Evolutionary conservation across 1,140 invertebrate species (phyloP), one percentile per base, ranked within the genome.

Genomic region (Cyphomyrmex costatus): DNA sequence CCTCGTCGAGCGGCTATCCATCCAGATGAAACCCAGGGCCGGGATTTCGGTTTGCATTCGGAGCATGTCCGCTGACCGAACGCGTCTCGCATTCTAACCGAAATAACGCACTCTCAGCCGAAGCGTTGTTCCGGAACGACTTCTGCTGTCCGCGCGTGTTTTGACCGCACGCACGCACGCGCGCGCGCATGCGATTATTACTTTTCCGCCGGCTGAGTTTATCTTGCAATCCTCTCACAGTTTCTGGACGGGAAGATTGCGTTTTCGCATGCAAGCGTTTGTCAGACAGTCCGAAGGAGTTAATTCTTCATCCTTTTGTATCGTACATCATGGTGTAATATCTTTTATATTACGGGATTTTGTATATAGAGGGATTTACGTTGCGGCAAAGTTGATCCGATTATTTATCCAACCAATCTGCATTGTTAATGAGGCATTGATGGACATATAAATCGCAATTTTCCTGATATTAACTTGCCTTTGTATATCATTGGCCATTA

Each of bases 31-130:
- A 78, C 24, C 60, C 53, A 2, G 33, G 21, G 76, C 27, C 78
- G 78, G 61, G 74, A 61, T 79, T 84, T 89, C 60, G 88, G 88
- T 89, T 89, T 88, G 88, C 77, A 90, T 90, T 90, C 89, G 82
- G 33, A 78, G 65, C 89, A 87, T 86, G 89, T 90, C 71, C 89
- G 21, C 65, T 78, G 70, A 73, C 24, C 88, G 76, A 71, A 90
- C 89, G 89, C 88, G 88, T 88, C 88, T 82, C 77, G 89, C 89
- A 90, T 90, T 86, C 71, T 66, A 79, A 53, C 71, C 78, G 82
- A 88, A 71, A 78, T 88, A 78, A 79, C 42, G 33, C 70, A 85
- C 85, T 56, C 42, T 49, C 63, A 14, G 12, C 51, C 42, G 24
- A 85, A 36, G 60, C 77, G 77, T 68, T 83, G 80, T 88, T 79